Base-by-base conservation (phyloP, 1,140 invertebrate genomes). In the Drosophila pallidifrons region DNA sequence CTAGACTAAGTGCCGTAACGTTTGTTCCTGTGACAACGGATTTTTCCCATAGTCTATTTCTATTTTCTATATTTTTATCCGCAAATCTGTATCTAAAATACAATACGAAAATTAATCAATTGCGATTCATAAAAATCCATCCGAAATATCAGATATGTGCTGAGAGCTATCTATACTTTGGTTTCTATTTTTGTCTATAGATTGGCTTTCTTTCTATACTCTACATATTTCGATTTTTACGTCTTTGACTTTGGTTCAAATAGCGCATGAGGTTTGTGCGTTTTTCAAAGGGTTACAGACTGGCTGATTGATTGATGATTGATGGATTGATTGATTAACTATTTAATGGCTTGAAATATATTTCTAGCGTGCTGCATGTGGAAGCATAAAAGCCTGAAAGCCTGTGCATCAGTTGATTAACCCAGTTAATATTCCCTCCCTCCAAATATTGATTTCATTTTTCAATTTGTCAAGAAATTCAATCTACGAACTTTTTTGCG, bases 321-420 rank as follows among this genome's bases (percentile, higher is more conserved):
- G 68, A 63, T 63, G 55, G 28, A 52, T 63, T 61, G 55, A 75
- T 65, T 76, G 77, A 72, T 63, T 79, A 72, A 80, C 32, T 38
- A 45, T 54, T 71, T 63, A 45, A 77, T 69, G 45, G 54, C 71
- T 45, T 69, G 16, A 69, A 63, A 60, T 38, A 63, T 78, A 68
- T 51, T 49, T 71, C 68, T 76, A 76, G 74, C 47, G 69, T 76
- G 77, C 74, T 77, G 77, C 77, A 79, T 79, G 77, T 71, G 67
- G 76, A 25, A 66, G 25, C 57, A 71, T 75, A 61, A 43, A 38
- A 38, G 35, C 35, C 35, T 38, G 35, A 38, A 30, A 74, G 77
- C 67, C 77, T 79, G 67, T 77, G 77, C 74, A 77, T 79, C 63
- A 55, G 49, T 64, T 79, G 30, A 58, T 72, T 68, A 77, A 59